Evolutionary conservation across 2,888 invertebrate species (phyloP).

Genomic region (Oeneis ivallda): DNA sequence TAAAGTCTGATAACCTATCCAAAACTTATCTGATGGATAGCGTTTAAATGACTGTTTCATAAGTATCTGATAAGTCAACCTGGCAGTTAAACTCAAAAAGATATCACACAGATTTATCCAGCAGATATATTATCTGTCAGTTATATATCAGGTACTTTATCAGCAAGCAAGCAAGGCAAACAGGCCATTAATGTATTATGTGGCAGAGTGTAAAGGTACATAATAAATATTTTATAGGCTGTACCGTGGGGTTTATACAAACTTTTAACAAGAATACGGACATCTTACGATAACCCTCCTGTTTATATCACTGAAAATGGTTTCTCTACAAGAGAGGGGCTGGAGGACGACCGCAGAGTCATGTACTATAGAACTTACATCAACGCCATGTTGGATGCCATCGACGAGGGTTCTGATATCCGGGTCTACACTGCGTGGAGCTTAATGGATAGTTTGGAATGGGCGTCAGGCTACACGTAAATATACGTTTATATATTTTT

Average conservation of each 20-base stretch:
- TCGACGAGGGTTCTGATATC: slow-evolving; percentile 63
- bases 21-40: no score
- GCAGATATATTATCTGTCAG: no score
- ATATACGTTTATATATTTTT: slow-evolving; percentile 38
- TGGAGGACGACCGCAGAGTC: slow-evolving; percentile 65
- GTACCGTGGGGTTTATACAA: slow-evolving; percentile 80
- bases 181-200: no score
- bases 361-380: slow-evolving; percentile 60
- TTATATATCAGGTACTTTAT: no score
- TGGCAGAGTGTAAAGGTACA: neutral
- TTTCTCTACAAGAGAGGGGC: slow-evolving; percentile 43
- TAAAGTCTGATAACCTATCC: no score
- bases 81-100: no score
- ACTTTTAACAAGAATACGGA: slow-evolving; percentile 69
- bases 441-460: slow-evolving; percentile 84
- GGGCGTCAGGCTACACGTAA: slow-evolving; percentile 77
- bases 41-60: no score
- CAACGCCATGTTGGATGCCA: slow-evolving; percentile 58
- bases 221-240: slow-evolving; percentile 44
- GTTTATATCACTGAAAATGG: slow-evolving; percentile 82
- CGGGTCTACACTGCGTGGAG: slow-evolving; percentile 80
- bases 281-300: slow-evolving; percentile 71
- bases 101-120: no score
- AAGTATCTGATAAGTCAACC: no score
- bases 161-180: no score